phyloP scores from a whole-genome alignment of 2,888 invertebrate genomes.

The Drosophila engyochracea region DNA sequence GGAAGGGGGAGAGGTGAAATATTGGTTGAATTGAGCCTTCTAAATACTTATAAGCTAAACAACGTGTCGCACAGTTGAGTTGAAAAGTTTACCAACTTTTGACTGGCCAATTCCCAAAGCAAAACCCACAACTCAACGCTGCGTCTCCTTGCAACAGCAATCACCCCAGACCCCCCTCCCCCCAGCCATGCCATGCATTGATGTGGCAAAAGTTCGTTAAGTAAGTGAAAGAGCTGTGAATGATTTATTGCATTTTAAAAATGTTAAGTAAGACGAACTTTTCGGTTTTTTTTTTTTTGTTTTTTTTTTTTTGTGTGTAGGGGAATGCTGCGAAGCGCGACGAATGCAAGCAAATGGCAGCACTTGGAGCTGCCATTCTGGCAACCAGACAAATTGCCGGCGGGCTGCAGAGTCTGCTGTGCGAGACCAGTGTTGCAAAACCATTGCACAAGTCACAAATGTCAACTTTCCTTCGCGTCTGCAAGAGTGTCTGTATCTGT shows the following conservation, averaged over 20 bases:
- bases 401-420: conserved; percentile 16
- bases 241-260: conserved; percentile 81
- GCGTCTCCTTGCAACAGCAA: background rate
- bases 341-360: conserved; percentile 38
- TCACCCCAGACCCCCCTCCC: background rate
- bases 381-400: conserved; percentile 52
- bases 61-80: conserved; percentile 62
- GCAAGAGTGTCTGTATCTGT: background rate
- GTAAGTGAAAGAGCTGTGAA: conserved; percentile 81
- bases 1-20: background rate
- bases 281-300: background rate
- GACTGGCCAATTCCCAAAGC: conserved; percentile 45
- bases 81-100: conserved; percentile 65
- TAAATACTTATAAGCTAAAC: conserved; percentile 63
- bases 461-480: conserved; percentile 17
- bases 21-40: conserved; percentile 23
- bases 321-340: background rate
- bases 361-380: conserved; percentile 40
- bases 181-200: conserved; percentile 14
- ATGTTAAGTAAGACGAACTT: conserved; percentile 68
- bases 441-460: conserved; percentile 32
- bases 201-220: conserved; percentile 78
- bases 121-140: conserved; percentile 10
- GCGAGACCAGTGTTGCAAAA: conserved; percentile 31
- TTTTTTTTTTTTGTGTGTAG: background rate